A percentile compares a stretch with the other conserved stretches of the same genome.
These are phyloP conservation scores for Rhyacichthys aspro DNA, from an alignment of 2,797 vertebrate species.

Conservation along the genomic window DNA sequence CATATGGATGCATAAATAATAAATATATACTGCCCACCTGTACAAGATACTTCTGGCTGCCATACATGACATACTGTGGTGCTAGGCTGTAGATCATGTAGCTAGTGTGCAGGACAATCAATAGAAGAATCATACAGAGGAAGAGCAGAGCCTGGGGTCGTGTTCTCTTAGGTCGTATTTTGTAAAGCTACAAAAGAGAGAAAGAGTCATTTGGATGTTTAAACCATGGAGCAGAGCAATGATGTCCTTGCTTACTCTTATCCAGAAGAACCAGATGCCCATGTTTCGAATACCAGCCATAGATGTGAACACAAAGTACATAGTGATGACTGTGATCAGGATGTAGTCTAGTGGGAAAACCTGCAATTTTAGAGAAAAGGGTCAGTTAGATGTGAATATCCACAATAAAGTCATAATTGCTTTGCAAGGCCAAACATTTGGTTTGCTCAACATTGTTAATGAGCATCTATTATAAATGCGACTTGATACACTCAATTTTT, in stretches of 20 bases:
- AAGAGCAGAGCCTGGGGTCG: slow-evolving; percentile 96
- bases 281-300: slow-evolving; percentile 99
- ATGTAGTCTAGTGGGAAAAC: slow-evolving; percentile 98
- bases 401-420: slow-evolving; percentile 8
- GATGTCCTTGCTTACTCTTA: slow-evolving; percentile 81
- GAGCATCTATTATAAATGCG: slow-evolving; percentile 10
- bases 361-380: slow-evolving; percentile 69
- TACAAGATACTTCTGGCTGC: slow-evolving; percentile 94
- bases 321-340: slow-evolving; percentile 94
- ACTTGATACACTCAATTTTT: slow-evolving; percentile 25
- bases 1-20: not conserved
- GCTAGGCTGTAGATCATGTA: slow-evolving; percentile 99
- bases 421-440: slow-evolving; percentile 21
- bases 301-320: slow-evolving; percentile 98
- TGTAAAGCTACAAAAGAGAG: slow-evolving; percentile 86
- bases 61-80: slow-evolving; percentile 98
- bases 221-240: not conserved
- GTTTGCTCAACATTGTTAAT: slow-evolving; percentile 7
- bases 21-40: slow-evolving; percentile 80
- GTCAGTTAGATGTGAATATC: slow-evolving; percentile 20
- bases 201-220: not conserved
- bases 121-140: slow-evolving; percentile 97
- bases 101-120: slow-evolving; percentile 97
- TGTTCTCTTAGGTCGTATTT: slow-evolving; percentile 92
- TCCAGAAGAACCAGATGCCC: slow-evolving; percentile 99